Evolutionary conservation across 2,113 vertebrate species (phyloP).

Genomic region (Elephas maximus): DNA sequence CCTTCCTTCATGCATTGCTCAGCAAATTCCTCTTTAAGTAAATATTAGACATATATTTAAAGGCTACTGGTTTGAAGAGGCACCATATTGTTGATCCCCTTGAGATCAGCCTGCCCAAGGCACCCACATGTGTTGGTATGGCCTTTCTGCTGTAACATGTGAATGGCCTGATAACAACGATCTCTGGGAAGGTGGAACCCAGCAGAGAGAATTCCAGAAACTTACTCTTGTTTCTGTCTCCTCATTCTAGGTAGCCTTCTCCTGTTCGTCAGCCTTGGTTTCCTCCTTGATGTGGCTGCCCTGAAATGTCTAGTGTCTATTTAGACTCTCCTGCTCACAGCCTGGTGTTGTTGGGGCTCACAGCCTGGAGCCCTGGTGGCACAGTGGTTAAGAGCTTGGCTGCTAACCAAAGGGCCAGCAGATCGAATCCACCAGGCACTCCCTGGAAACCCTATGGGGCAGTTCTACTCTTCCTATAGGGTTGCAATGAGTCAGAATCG

Average conservation of each 20-base stretch:
- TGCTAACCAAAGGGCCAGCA: too few species aligned
- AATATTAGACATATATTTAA: not conserved
- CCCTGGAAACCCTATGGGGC: too few species aligned
- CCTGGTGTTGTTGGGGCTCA: too few species aligned
- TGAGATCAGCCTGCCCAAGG: not conserved
- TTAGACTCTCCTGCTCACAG: not conserved
- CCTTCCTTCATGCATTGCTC: not conserved
- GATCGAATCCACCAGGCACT: too few species aligned
- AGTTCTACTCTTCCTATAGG: too few species aligned
- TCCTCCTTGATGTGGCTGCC: not conserved
- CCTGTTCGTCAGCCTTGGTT: not conserved
- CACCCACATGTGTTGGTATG: rapidly evolving
- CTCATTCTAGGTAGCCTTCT: not conserved
- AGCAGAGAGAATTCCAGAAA: not conserved
- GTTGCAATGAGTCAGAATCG: too few species aligned
- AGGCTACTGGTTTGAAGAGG: not conserved
- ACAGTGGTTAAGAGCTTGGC: too few species aligned
- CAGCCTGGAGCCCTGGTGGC: too few species aligned
- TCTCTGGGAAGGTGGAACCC: not conserved
- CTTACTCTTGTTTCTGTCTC: not conserved
- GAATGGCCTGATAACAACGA: not conserved
- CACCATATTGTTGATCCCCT: too few species aligned
- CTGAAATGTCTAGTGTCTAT: not conserved
- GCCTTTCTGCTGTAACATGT: rapidly evolving
- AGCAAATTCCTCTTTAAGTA: not conserved